Percentiles rank a stretch among this genome's conserved stretches.
These are phyloP conservation scores for Prietella phreatophila DNA, from an alignment of 2,113 vertebrate species.

Conservation along the genomic window DNA sequence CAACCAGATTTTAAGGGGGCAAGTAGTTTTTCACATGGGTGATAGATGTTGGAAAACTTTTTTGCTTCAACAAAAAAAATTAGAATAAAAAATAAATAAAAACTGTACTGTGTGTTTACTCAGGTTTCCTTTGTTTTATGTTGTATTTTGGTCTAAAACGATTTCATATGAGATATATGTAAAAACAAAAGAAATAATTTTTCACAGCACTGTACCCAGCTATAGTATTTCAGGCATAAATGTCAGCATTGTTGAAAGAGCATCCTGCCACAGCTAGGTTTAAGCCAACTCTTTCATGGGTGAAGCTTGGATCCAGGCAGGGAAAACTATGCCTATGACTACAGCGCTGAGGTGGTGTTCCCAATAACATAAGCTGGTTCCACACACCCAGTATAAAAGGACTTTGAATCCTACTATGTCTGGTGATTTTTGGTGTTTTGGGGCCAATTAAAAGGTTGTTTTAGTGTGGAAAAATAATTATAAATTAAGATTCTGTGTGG, in stretches of 20 bases:
- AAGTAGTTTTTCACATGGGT: too few species aligned
- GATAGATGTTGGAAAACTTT: too few species aligned
- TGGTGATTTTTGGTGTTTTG: neutral
- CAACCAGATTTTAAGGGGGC: too few species aligned
- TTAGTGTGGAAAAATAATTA: neutral
- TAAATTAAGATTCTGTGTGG: neutral
- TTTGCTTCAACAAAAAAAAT: too few species aligned
- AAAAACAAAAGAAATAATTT: too few species aligned
- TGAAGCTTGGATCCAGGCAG: neutral
- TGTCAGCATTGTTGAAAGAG: neutral
- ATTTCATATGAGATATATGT: too few species aligned
- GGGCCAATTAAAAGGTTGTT: neutral
- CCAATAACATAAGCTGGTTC: neutral
- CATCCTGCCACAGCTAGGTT: neutral
- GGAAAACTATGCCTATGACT: neutral
- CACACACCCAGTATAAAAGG: neutral
- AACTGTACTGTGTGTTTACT: too few species aligned
- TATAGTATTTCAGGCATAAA: neutral
- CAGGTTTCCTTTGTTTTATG: too few species aligned
- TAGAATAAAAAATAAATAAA: too few species aligned
- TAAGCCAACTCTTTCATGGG: neutral
- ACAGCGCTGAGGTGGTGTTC: neutral
- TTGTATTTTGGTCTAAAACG: too few species aligned
- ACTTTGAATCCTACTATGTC: neutral
- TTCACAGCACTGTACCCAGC: neutral